Evolutionary conservation across 2,888 invertebrate genomes (phyloP).

Genomic region (Phasia obesa): DNA sequence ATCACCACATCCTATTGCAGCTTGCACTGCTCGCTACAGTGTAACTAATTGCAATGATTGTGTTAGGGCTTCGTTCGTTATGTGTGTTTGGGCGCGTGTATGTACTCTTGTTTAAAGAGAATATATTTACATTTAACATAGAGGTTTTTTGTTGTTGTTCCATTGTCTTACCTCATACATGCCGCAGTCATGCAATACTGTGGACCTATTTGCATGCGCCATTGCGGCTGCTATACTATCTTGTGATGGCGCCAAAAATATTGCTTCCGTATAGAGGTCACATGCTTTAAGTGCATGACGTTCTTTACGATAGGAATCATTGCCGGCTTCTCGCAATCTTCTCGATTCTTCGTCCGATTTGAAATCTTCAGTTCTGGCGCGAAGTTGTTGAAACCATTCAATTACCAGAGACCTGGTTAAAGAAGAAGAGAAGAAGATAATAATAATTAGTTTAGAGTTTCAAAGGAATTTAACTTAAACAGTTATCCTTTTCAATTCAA

Average conservation of each 20-base stretch:
- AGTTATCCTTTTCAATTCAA: no score
- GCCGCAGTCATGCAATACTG: constrained; percentile 75
- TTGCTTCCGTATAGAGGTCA: constrained; percentile 76
- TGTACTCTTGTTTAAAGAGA: neutral
- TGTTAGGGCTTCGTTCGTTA: constrained; percentile 1
- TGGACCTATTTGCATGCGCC: constrained; percentile 76
- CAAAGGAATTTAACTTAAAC: neutral
- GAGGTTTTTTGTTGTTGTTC: no score
- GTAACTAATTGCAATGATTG: constrained; percentile 36
- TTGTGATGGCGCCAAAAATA: constrained; percentile 74
- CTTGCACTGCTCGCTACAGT: constrained; percentile 15
- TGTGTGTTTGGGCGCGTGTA: neutral
- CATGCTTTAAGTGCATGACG: constrained; percentile 75
- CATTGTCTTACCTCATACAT: constrained; percentile 75
- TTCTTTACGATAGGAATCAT: constrained; percentile 76
- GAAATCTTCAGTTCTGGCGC: constrained; percentile 75
- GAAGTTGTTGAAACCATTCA: constrained; percentile 77
- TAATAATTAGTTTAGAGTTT: neutral
- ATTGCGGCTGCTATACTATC: constrained; percentile 75
- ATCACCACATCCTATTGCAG: neutral
- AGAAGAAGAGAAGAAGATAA: neutral
- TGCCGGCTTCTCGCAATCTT: constrained; percentile 75
- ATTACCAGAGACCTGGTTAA: constrained; percentile 74
- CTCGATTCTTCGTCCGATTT: constrained; percentile 76
- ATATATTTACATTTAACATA: no score